phyloP scores from a whole-genome alignment of 1,140 invertebrate genomes.

The Propsilocerus akamusi region DNA sequence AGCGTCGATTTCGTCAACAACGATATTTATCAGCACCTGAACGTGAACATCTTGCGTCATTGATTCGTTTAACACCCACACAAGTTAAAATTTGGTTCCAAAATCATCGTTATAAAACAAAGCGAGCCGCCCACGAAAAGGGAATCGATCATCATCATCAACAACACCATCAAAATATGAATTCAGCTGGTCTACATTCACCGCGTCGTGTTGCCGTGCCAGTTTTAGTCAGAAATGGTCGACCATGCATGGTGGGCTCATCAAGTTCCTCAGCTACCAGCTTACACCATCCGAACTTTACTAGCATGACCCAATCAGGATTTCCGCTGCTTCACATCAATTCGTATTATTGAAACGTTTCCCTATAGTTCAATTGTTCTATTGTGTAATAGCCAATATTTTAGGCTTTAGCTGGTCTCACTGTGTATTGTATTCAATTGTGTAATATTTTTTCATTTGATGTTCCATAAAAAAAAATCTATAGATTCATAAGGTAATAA shows the following conservation, averaged over 20 bases:
- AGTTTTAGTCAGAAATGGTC: slow-evolving; percentile 79
- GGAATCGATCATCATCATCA: slow-evolving; percentile 26
- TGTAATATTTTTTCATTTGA: neutral
- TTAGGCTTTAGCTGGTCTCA: slow-evolving; percentile 2
- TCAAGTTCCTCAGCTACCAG: neutral
- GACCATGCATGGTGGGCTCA: slow-evolving; percentile 49
- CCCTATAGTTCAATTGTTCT: neutral
- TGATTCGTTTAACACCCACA: slow-evolving; percentile 86
- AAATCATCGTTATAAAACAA: slow-evolving; percentile 88
- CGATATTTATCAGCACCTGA: slow-evolving; percentile 91
- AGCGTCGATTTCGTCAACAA: slow-evolving; percentile 88
- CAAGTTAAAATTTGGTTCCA: slow-evolving; percentile 88
- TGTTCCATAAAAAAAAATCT: neutral
- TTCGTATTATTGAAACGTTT: neutral
- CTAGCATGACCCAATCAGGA: neutral
- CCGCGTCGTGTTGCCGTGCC: slow-evolving; percentile 82
- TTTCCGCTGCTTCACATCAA: slow-evolving; percentile 2
- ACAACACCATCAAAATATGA: slow-evolving; percentile 19
- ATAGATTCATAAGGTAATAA: neutral
- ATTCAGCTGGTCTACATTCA: slow-evolving; percentile 42
- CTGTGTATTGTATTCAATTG: neutral
- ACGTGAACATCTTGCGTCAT: slow-evolving; percentile 82
- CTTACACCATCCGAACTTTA: neutral
- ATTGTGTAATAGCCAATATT: too few relatives aligned
- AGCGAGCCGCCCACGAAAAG: slow-evolving; percentile 77